Evolutionary conservation across 2,113 vertebrate genomes (phyloP).

Genomic region (Riparia riparia): DNA sequence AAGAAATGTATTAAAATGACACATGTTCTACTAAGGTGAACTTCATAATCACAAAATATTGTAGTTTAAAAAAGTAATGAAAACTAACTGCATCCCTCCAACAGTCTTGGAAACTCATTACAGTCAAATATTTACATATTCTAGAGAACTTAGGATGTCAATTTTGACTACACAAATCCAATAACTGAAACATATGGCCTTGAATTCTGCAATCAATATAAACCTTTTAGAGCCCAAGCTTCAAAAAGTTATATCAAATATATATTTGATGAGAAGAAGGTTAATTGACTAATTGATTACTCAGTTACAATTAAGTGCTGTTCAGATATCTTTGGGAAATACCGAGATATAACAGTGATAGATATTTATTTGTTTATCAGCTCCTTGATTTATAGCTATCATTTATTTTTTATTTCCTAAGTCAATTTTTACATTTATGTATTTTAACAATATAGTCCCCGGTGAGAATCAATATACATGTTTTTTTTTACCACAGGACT

Average conservation of each 20-base stretch:
- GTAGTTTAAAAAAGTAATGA: conserved; percentile 31
- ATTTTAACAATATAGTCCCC: conserved; percentile 43
- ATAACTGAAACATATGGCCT: conserved; percentile 74
- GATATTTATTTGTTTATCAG: conserved; percentile 76
- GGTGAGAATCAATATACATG: not conserved
- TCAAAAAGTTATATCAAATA: conserved; percentile 80
- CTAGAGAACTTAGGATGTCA: conserved; percentile 58
- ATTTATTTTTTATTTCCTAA: conserved; percentile 59
- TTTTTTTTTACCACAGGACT: not conserved
- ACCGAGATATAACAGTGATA: conserved; percentile 63
- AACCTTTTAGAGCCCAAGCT: conserved; percentile 77
- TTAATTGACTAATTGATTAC: conserved; percentile 83
- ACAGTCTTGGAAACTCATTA: conserved; percentile 37
- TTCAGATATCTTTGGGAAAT: conserved; percentile 77
- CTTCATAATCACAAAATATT: conserved; percentile 6
- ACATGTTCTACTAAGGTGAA: not conserved
- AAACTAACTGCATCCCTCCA: conserved; percentile 8
- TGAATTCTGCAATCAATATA: conserved; percentile 76
- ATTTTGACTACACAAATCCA: conserved; percentile 71
- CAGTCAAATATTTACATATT: conserved; percentile 71
- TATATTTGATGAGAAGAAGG: conserved; percentile 78
- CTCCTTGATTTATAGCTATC: conserved; percentile 56
- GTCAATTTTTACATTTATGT: conserved; percentile 67
- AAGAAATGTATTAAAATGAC: not conserved
- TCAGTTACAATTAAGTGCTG: conserved; percentile 78